Base-by-base conservation (phyloP, 1,140 invertebrate genomes). In the Anastatus disparis region DNA sequence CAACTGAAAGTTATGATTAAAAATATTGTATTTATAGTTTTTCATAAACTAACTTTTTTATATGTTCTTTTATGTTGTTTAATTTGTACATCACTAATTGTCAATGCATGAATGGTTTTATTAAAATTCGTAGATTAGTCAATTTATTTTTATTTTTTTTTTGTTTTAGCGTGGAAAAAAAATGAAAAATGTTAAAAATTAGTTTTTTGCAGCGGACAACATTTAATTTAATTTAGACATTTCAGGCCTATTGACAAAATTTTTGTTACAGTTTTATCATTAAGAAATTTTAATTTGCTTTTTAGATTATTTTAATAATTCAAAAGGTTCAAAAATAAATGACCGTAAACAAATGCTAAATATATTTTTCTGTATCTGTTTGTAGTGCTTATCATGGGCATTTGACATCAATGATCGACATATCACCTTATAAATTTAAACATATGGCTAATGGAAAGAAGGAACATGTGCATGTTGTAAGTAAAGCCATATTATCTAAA, bases 351-450 rank as follows among this genome's bases (percentile, higher is more conserved):
- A 1, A 56, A 38, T 35, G 20, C 15, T 29, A 2, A 58, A 2
- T 38, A 22, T 29, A 52, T 13, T 46, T 46, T 55, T 44, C 61
- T 52, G 27, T 64, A 73, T 81, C 59, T 81, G 67, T 35, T 90
- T 89, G 73, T 89, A 99, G 97, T 87, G 97, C 97, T 53, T 99
- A 99, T 89, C 98, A 99, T 87, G 98, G 98, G 52, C 97, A 99
- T 84, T 89, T 99, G 79, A 94, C 93, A 44, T 94, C 95, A 50
- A 91, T 96, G 79, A 97, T 99, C 85, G 95, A 98, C 86, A 94
- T 99, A 78, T 99, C 97, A 71, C 97, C 98, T 26, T 98, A 98
- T 88, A 99, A 99, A 87, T 97, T 98, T 85, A 95, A 95, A 83
- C 90, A 94, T 80, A 90, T 92, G 52, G 92, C 91, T 78, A 84